A percentile compares a stretch with the other conserved stretches of the same genome.
phyloP scores from a whole-genome alignment of 35 echinoderm and acorn worm genomes.

The Apostichopus japonicus region DNA sequence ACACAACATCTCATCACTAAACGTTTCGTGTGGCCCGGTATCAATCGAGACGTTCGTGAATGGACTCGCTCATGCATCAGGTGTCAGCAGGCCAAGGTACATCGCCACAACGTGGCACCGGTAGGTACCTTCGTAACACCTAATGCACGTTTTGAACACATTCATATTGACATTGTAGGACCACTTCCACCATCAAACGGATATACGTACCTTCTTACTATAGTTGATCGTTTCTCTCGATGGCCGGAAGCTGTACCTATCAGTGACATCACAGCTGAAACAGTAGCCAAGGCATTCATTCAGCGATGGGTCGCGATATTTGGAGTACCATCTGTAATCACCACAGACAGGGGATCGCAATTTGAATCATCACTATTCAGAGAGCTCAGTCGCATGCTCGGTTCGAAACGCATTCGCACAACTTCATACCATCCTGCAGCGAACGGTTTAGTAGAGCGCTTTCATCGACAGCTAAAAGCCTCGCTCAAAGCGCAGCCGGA shows the following conservation, averaged over 20 bases:
- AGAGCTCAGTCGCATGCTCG: conserved; percentile 49
- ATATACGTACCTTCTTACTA: conserved; percentile 62
- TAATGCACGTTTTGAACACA: conserved; percentile 1
- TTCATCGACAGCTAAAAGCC: conserved; percentile 67
- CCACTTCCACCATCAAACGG: conserved; percentile 68
- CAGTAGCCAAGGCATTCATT: conserved; percentile 41
- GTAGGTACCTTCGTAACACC: conserved; percentile 59
- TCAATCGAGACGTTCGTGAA: conserved; percentile 64
- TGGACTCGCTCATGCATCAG: conserved; percentile 63
- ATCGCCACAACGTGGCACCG: conserved; percentile 58
- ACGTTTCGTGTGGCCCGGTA: conserved; percentile 70
- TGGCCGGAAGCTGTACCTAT: conserved; percentile 70
- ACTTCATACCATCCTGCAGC: conserved; percentile 52
- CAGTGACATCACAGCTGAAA: too few relatives aligned
- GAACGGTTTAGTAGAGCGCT: conserved; percentile 3
- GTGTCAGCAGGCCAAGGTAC: conserved; percentile 70
- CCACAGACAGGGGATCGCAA: conserved; percentile 51
- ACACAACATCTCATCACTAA: conserved; percentile 64
- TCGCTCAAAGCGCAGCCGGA: conserved; percentile 43
- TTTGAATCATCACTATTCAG: conserved; percentile 64
- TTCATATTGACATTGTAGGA: neutral
- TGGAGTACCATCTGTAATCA: conserved; percentile 18
- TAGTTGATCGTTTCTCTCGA: conserved; percentile 69
- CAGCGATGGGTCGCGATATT: conserved; percentile 28
- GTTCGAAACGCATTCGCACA: conserved; percentile 41